These are phyloP conservation scores for Pygathrix nemaeus DNA, from an alignment of 2,113 vertebrate genomes.

Conservation along the genomic window DNA sequence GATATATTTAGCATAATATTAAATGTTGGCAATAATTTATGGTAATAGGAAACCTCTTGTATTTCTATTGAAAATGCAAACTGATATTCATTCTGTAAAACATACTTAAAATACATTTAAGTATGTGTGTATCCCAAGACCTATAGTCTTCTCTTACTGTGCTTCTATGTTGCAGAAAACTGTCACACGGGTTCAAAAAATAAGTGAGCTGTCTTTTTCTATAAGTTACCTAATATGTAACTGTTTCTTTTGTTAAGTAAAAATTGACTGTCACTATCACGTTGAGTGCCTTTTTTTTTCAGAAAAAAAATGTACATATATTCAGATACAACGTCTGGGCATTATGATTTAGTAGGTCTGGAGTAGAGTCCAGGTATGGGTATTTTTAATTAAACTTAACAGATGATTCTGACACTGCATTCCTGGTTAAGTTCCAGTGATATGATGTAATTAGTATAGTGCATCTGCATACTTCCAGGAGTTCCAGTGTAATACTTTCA, in stretches of 20 bases:
- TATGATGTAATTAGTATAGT: background rate
- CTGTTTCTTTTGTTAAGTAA: background rate
- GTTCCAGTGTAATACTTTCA: background rate
- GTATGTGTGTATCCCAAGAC: background rate
- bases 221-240: background rate
- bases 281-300: background rate
- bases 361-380: background rate
- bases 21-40: background rate
- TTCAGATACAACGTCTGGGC: background rate
- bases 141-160: background rate
- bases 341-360: background rate
- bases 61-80: background rate
- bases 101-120: background rate
- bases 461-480: background rate
- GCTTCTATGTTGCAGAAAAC: background rate
- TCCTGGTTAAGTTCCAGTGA: background rate
- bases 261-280: background rate
- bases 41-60: background rate
- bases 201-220: background rate
- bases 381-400: background rate
- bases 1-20: too few species aligned
- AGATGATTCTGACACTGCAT: background rate
- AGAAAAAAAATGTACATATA: background rate
- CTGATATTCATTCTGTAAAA: background rate
- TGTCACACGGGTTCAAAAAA: background rate